Evolutionary conservation across 1,140 invertebrate genomes (phyloP).

Genomic region (Drosophila watanabei): DNA sequence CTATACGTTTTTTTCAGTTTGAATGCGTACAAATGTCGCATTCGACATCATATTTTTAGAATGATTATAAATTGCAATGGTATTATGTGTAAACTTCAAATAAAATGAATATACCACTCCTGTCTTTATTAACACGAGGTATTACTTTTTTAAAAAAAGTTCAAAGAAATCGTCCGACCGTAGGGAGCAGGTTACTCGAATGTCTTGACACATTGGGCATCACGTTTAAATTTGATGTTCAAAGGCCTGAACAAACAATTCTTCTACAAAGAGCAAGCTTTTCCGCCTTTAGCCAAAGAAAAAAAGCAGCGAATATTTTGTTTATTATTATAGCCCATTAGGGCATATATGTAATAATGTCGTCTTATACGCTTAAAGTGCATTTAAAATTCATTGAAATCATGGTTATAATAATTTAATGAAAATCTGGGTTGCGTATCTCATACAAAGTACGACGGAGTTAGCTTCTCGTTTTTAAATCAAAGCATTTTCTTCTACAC

Average conservation of each 20-base stretch:
- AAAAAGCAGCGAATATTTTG: neutral
- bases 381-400: slow-evolving; percentile 1
- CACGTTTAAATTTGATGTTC: slow-evolving; percentile 7
- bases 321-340: slow-evolving; percentile 1
- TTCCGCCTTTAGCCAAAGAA: too few species aligned
- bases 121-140: neutral
- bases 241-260: slow-evolving; percentile 8
- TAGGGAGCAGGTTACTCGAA: neutral
- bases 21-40: too few species aligned
- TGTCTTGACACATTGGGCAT: slow-evolving; percentile 1
- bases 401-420: neutral
- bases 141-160: slow-evolving; percentile 1
- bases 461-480: neutral
- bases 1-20: too few species aligned
- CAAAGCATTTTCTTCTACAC: neutral
- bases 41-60: too few species aligned
- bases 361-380: neutral
- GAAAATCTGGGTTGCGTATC: neutral
- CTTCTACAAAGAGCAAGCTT: neutral
- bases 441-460: neutral
- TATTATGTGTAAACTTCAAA: neutral
- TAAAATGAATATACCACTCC: neutral
- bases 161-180: slow-evolving; percentile 15
- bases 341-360: neutral
- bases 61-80: neutral